Conservation (phyloP, 2,113 vertebrate genomes). For the Baryphthengus martii region DNA sequence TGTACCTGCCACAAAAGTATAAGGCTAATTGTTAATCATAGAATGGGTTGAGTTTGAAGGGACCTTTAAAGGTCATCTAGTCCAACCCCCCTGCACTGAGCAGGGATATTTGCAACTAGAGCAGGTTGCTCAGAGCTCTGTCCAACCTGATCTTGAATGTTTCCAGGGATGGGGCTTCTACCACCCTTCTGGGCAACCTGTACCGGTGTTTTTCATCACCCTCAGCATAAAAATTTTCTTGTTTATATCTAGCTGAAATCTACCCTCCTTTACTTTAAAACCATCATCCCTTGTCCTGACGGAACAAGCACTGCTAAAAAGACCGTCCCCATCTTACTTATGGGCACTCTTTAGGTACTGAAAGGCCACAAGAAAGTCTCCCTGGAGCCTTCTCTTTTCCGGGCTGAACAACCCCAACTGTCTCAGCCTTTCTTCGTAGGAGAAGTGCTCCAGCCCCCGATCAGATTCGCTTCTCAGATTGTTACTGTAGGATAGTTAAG, state of each 20-base stretch:
- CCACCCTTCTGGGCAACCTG: background rate
- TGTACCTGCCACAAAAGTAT: too few relatives aligned
- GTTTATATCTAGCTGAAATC: too few relatives aligned
- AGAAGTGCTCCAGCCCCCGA: background rate
- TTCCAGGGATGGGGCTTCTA: background rate
- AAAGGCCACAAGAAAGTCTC: too few relatives aligned
- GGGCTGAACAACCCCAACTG: too few relatives aligned
- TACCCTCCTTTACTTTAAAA: too few relatives aligned
- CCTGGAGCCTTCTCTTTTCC: too few relatives aligned
- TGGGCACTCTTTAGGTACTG: too few relatives aligned
- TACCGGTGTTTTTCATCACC: background rate
- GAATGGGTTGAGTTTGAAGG: background rate
- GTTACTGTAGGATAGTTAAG: background rate
- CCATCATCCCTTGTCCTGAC: too few relatives aligned
- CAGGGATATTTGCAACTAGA: background rate
- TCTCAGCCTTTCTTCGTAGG: too few relatives aligned
- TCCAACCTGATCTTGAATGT: background rate
- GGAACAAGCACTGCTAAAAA: too few relatives aligned
- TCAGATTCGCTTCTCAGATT: background rate
- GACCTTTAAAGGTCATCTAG: background rate
- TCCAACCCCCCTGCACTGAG: background rate
- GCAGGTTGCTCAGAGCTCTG: background rate
- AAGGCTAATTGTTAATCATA: background rate
- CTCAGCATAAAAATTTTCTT: too few relatives aligned
- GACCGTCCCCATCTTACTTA: too few relatives aligned